These are phyloP conservation scores for Cephalotes varians DNA, from an alignment of 2,888 invertebrate species.

Conservation along the genomic window DNA sequence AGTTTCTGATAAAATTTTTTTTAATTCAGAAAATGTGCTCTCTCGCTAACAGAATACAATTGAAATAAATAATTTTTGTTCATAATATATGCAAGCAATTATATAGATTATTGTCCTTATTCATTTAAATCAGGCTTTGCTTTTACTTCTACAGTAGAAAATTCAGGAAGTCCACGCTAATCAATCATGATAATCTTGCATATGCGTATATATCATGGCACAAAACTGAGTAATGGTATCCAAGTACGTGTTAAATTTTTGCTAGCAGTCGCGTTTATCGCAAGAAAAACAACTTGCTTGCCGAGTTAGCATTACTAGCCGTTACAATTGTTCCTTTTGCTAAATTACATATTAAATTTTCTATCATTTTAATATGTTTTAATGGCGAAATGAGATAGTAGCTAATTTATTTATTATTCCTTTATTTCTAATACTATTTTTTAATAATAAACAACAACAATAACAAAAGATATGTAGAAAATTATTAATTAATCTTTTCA, in stretches of 20 bases:
- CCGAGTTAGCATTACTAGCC: slow-evolving; percentile 31
- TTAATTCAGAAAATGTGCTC: neutral
- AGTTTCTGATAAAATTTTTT: neutral
- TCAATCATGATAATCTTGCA: slow-evolving; percentile 36
- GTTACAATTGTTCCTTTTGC: slow-evolving; percentile 9
- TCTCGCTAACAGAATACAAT: neutral
- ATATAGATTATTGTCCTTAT: neutral
- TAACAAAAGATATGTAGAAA: no score
- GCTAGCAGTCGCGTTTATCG: slow-evolving; percentile 35
- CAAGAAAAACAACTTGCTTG: slow-evolving; percentile 41
- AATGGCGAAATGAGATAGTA: no score
- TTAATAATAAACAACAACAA: neutral
- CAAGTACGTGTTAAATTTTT: slow-evolving; percentile 51
- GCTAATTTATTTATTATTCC: no score
- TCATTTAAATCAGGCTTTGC: neutral
- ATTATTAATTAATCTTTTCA: no score
- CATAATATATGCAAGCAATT: neutral
- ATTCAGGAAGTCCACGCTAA: slow-evolving; percentile 11
- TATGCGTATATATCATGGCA: slow-evolving; percentile 6
- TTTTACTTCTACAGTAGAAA: slow-evolving; percentile 17
- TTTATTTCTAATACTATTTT: no score
- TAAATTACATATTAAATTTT: neutral
- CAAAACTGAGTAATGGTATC: slow-evolving; percentile 43
- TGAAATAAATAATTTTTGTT: neutral
- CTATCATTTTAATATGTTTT: neutral